Evolutionary conservation across 1,140 invertebrate species (phyloP).

Genomic region (Drosophila busckii): DNA sequence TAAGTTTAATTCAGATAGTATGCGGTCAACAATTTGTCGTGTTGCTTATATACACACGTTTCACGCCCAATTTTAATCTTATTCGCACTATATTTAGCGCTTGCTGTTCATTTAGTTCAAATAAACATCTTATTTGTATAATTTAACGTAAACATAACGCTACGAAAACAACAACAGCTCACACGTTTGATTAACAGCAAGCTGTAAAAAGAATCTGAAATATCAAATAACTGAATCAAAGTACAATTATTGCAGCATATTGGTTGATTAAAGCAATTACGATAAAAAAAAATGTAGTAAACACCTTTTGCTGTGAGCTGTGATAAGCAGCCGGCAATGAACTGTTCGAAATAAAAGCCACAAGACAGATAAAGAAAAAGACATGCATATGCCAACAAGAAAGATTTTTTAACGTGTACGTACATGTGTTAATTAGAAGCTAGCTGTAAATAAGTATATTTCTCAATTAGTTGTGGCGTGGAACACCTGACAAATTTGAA

Average conservation of each 20-base stretch:
- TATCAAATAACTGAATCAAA: constrained; percentile 21
- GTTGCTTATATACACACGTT: too few relatives aligned
- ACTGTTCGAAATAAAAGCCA: constrained; percentile 12
- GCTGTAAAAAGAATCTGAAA: constrained; percentile 23
- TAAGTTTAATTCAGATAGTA: too few relatives aligned
- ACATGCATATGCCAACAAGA: constrained; percentile 23
- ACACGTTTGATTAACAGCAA: constrained; percentile 34
- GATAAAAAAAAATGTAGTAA: constrained; percentile 59
- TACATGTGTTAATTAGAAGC: too few relatives aligned
- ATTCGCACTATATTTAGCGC: too few relatives aligned
- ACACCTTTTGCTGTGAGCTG: constrained; percentile 14
- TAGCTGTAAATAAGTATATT: too few relatives aligned
- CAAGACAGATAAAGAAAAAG: constrained; percentile 19
- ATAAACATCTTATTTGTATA: too few relatives aligned
- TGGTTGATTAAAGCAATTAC: constrained; percentile 56
- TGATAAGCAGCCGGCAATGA: constrained; percentile 10
- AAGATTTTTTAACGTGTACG: background rate
- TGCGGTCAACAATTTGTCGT: too few relatives aligned
- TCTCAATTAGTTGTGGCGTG: constrained; percentile 18
- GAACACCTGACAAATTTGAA: background rate
- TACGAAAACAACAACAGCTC: background rate
- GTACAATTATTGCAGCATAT: constrained; percentile 14
- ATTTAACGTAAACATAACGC: background rate
- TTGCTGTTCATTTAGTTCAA: too few relatives aligned
- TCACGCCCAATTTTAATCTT: too few relatives aligned